These are phyloP conservation scores for Herminia tarsipennalis DNA, from an alignment of 2,888 invertebrate genomes.

Conservation along the genomic window DNA sequence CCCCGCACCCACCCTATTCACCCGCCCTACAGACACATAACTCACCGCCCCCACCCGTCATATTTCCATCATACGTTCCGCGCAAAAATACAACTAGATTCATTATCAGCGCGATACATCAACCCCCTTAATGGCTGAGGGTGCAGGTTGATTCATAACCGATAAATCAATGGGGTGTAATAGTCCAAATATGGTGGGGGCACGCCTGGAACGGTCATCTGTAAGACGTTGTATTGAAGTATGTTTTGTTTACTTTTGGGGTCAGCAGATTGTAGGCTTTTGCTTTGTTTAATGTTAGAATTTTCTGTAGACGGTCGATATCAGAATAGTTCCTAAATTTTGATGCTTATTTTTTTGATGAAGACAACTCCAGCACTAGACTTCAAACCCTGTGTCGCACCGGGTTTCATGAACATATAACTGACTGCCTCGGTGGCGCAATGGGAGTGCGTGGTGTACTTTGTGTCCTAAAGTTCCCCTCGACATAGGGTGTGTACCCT, in stretches of 20 bases:
- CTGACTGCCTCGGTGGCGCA: too few species aligned
- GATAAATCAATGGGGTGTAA: slow-evolving; percentile 83
- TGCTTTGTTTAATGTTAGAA: too few species aligned
- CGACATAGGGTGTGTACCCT: too few species aligned
- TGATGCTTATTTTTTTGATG: too few species aligned
- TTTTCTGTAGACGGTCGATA: too few species aligned
- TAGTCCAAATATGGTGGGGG: slow-evolving; percentile 77
- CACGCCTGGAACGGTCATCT: slow-evolving; percentile 44
- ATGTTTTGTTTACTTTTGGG: slow-evolving; percentile 21
- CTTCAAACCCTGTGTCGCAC: too few species aligned
- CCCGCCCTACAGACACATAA: slow-evolving; percentile 49
- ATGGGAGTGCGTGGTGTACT: too few species aligned
- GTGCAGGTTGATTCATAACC: slow-evolving; percentile 81
- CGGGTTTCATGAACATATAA: too few species aligned
- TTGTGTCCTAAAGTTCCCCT: too few species aligned
- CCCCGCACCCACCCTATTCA: slow-evolving; percentile 8
- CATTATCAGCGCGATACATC: slow-evolving; percentile 82
- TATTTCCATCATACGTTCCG: slow-evolving; percentile 78
- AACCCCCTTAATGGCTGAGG: slow-evolving; percentile 61
- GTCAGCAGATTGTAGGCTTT: neutral
- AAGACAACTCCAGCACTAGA: too few species aligned
- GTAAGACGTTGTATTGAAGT: slow-evolving; percentile 30
- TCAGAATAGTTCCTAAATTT: too few species aligned
- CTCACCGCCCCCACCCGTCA: slow-evolving; percentile 62
- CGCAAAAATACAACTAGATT: slow-evolving; percentile 81